These are phyloP conservation scores for Pseudopleuronectes americanus DNA, from an alignment of 2,797 vertebrate species.

Conservation along the genomic window DNA sequence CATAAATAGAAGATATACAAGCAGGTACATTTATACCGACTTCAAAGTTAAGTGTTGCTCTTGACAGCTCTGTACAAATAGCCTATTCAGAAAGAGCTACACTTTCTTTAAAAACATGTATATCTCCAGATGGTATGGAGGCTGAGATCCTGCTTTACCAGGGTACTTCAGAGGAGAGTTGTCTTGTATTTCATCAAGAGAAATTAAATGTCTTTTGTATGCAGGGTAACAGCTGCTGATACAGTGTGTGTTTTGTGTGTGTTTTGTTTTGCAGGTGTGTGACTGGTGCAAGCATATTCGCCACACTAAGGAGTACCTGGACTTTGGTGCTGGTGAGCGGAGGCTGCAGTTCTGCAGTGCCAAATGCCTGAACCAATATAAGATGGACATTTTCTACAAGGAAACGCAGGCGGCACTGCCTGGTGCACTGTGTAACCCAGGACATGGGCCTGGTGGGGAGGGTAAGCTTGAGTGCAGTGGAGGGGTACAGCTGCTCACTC, in stretches of 20 bases:
- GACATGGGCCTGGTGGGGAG: slow-evolving; percentile 88
- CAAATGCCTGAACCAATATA: slow-evolving; percentile 99
- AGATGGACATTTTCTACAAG: slow-evolving; percentile 99
- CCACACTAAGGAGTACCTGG: slow-evolving; percentile 99
- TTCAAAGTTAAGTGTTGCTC: slow-evolving; percentile 33
- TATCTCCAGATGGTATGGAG: slow-evolving; percentile 56
- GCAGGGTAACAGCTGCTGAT: slow-evolving; percentile 46
- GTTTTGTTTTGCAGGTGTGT: slow-evolving; percentile 90
- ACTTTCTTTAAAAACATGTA: slow-evolving; percentile 30
- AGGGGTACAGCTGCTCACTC: slow-evolving; percentile 96
- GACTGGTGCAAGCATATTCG: slow-evolving; percentile 99
- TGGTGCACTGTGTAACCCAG: slow-evolving; percentile 91
- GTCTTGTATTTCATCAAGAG: slow-evolving; percentile 49
- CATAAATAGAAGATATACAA: slow-evolving; percentile 17
- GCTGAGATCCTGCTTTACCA: slow-evolving; percentile 33
- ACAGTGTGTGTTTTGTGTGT: slow-evolving; percentile 49
- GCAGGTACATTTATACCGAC: background rate
- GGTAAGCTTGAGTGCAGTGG: slow-evolving; percentile 91
- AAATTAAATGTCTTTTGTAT: slow-evolving; percentile 46
- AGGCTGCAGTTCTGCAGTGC: slow-evolving; percentile 99
- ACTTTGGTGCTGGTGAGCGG: slow-evolving; percentile 98
- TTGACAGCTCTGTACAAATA: slow-evolving; percentile 32
- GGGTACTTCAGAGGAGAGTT: slow-evolving; percentile 42
- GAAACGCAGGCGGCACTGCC: slow-evolving; percentile 98
- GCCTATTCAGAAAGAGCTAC: slow-evolving; percentile 9